Percentiles rank a stretch among this genome's conserved stretches.
These are phyloP conservation scores for Chalcosyrphus nemorum DNA, from an alignment of 2,888 invertebrate species.

Conservation along the genomic window DNA sequence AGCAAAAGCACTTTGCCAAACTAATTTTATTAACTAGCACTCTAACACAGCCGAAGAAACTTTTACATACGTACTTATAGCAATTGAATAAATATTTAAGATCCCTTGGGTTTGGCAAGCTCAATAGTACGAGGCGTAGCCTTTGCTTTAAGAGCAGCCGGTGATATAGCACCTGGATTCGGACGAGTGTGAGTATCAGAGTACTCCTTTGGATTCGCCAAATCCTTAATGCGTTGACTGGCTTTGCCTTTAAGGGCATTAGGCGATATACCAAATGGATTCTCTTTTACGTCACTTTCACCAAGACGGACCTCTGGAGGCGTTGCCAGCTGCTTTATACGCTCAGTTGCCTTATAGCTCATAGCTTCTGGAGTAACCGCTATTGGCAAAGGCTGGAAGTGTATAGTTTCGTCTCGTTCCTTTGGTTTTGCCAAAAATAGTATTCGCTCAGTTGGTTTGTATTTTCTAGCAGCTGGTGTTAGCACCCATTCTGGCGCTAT, in stretches of 20 bases:
- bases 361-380: slow-evolving; percentile 38
- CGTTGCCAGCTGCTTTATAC: slow-evolving; percentile 24
- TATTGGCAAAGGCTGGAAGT: slow-evolving; percentile 70
- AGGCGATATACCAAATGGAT: slow-evolving; percentile 82
- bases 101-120: slow-evolving; percentile 82
- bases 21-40: too few relatives aligned
- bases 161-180: slow-evolving; percentile 82
- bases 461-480: slow-evolving; percentile 66
- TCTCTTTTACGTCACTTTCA: slow-evolving; percentile 82
- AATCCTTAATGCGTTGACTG: slow-evolving; percentile 81
- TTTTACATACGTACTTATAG: not conserved
- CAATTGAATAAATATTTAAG: not conserved
- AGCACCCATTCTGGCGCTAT: slow-evolving; percentile 75
- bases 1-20: too few relatives aligned
- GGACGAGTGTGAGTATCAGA: slow-evolving; percentile 81
- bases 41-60: not conserved
- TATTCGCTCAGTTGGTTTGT: slow-evolving; percentile 67
- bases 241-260: slow-evolving; percentile 83
- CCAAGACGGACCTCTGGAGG: slow-evolving; percentile 75
- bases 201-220: slow-evolving; percentile 82
- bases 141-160: slow-evolving; percentile 83
- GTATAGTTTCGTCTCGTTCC: slow-evolving; percentile 37
- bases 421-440: slow-evolving; percentile 69
- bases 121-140: slow-evolving; percentile 82
- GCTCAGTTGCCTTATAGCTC: not conserved